Conservation (phyloP, 1,140 invertebrate species). For the Argopecten irradians region DNA sequence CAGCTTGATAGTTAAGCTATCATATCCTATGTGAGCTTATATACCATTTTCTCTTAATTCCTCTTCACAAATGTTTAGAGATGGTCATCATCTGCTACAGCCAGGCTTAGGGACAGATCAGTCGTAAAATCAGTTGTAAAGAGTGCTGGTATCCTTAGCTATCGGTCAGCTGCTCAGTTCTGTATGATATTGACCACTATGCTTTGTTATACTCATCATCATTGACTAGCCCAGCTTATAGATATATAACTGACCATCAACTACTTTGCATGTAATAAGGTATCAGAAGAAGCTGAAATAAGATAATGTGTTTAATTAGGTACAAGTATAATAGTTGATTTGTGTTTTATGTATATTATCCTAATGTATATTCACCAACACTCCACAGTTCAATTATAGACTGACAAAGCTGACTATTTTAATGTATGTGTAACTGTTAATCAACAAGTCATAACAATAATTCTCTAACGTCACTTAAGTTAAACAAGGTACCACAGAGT, state of each 20-base stretch:
- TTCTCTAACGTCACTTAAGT: background rate
- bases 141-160: background rate
- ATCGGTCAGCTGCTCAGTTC: background rate
- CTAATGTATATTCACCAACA: background rate
- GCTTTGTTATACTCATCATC: background rate
- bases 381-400: background rate
- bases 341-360: too few species aligned
- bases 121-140: background rate
- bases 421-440: background rate
- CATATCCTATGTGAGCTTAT: background rate
- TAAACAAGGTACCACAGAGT: background rate
- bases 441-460: background rate
- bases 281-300: too few species aligned
- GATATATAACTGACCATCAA: background rate
- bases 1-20: background rate
- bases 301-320: too few species aligned
- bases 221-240: background rate
- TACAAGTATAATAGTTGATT: background rate
- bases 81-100: background rate
- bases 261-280: background rate
- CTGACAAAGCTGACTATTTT: background rate
- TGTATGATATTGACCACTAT: background rate
- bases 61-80: background rate
- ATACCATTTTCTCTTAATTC: background rate
- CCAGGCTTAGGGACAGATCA: background rate